Percentiles rank a stretch among this genome's conserved stretches.
These are phyloP conservation scores for Peromyscus maniculatus DNA, from an alignment of 2,113 vertebrate genomes.

Conservation along the genomic window DNA sequence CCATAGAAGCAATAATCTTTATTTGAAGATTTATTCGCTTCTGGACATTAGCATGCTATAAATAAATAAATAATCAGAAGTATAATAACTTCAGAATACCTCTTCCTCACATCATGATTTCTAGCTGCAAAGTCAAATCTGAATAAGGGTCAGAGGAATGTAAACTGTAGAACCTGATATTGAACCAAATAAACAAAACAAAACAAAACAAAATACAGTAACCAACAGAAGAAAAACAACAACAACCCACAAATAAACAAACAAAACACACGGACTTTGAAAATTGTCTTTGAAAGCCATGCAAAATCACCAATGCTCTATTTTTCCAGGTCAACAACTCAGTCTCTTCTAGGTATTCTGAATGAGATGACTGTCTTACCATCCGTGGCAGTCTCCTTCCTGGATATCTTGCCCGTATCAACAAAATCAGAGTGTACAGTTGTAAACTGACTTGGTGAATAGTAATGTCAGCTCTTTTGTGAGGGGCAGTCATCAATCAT, in stretches of 20 bases:
- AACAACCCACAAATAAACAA: slow-evolving; percentile 37
- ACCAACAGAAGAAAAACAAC: background rate
- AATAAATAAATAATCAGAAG: slow-evolving; percentile 65
- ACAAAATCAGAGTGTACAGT: background rate
- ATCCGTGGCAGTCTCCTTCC: too few species aligned
- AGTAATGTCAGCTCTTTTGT: background rate
- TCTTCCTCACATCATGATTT: slow-evolving; percentile 38
- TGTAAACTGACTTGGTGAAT: background rate
- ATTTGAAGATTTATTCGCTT: slow-evolving; percentile 77
- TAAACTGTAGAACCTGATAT: background rate
- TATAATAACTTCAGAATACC: slow-evolving; percentile 65
- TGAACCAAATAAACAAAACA: background rate
- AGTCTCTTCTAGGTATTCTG: background rate
- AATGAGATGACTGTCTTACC: background rate
- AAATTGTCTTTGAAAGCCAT: background rate
- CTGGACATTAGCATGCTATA: slow-evolving; percentile 60
- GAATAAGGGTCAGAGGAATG: background rate
- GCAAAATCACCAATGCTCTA: background rate
- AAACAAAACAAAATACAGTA: background rate
- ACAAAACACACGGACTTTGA: background rate
- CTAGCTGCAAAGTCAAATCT: slow-evolving; percentile 64
- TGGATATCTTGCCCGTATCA: background rate
- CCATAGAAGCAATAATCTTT: slow-evolving; percentile 66
- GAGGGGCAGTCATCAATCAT: background rate
- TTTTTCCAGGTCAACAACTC: background rate